A percentile compares a stretch with the other conserved stretches of the same genome.
Conservation (phyloP, 2,113 vertebrate genomes). For the Psammodynastes pulverulentus region DNA sequence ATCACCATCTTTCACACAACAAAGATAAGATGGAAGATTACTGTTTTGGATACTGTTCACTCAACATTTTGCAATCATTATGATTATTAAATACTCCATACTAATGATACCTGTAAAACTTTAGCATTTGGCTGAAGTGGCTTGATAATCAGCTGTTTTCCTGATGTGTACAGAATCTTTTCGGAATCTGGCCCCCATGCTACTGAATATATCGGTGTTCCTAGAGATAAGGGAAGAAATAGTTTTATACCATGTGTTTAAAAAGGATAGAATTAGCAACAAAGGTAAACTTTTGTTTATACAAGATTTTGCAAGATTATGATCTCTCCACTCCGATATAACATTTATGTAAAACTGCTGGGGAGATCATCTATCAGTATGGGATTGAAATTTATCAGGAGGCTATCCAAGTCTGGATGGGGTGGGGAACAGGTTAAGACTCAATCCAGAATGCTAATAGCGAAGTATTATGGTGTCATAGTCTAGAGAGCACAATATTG, state of each 20-base stretch:
- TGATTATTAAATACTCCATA: not conserved
- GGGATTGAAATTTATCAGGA: not conserved
- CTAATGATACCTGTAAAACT: slow-evolving; percentile 82
- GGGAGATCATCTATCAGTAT: not conserved
- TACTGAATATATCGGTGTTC: slow-evolving; percentile 89
- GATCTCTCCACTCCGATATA: not conserved
- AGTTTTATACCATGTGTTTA: not conserved
- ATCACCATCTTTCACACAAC: not conserved
- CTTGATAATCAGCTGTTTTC: slow-evolving; percentile 89
- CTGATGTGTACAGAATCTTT: slow-evolving; percentile 88
- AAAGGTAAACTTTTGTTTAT: not conserved
- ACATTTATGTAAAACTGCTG: not conserved
- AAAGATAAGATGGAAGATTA: not conserved
- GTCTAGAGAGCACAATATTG: not conserved
- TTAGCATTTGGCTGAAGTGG: slow-evolving; percentile 92
- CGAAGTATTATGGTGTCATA: not conserved
- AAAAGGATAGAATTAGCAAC: not conserved
- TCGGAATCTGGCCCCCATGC: slow-evolving; percentile 93
- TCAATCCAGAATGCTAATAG: not conserved
- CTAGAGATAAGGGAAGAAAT: slow-evolving; percentile 65
- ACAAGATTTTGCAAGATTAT: not conserved
- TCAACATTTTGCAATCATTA: not conserved
- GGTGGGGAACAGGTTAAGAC: not conserved
- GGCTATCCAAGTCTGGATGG: not conserved
- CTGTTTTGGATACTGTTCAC: not conserved